phyloP scores from a whole-genome alignment of 2,113 vertebrate genomes.

The Scalopus aquaticus region DNA sequence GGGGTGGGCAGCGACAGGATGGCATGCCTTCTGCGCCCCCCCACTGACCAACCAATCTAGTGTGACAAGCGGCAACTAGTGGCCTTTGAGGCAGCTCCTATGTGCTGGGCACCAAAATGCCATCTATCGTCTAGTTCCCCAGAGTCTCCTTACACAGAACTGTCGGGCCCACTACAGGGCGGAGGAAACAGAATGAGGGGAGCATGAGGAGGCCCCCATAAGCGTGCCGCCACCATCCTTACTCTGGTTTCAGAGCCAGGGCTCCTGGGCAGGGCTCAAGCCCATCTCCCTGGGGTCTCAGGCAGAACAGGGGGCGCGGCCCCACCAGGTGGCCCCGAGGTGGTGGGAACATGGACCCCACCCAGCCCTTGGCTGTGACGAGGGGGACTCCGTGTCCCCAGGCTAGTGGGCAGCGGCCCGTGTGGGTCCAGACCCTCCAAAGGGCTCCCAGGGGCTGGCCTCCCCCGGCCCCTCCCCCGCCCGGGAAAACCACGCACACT shows the following conservation, averaged over 20 bases:
- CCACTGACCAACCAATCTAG: not conserved
- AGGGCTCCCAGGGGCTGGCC: no score
- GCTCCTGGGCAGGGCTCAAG: not conserved
- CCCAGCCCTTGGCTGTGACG: not conserved
- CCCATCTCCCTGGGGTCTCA: not conserved
- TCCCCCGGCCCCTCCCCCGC: no score
- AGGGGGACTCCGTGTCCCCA: not conserved
- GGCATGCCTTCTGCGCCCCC: not conserved
- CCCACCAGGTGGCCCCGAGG: not conserved
- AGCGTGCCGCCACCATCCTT: no score
- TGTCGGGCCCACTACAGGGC: not conserved
- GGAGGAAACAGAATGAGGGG: not conserved
- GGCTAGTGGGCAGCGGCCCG: accelerated
- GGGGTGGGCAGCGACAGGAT: not conserved
- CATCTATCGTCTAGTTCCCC: not conserved
- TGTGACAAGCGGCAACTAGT: not conserved
- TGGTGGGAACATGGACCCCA: not conserved
- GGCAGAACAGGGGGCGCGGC: accelerated
- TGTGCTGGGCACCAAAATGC: no score
- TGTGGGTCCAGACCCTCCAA: not conserved
- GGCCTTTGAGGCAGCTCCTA: not conserved
- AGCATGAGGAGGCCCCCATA: no score
- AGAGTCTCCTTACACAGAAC: accelerated
- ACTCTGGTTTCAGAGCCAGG: not conserved
- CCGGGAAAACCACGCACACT: not conserved